These are phyloP conservation scores for Tachina fera DNA, from an alignment of 2,888 invertebrate species.

Conservation along the genomic window DNA sequence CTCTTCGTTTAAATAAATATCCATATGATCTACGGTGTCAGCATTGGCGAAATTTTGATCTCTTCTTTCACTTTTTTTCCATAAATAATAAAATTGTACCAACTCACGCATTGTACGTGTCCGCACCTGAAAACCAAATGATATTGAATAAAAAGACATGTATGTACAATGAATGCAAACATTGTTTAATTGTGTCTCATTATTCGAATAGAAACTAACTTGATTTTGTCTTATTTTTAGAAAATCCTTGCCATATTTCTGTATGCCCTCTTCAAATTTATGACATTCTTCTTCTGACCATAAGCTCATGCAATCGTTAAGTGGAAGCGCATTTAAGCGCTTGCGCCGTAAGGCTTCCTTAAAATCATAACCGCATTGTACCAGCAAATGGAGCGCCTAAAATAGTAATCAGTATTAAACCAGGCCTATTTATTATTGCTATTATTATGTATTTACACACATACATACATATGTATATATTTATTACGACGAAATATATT, in stretches of 20 bases:
- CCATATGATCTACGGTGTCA: conserved; percentile 82
- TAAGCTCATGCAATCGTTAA: conserved; percentile 89
- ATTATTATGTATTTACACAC: too few relatives aligned
- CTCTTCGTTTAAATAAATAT: conserved; percentile 80
- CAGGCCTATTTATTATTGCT: not conserved
- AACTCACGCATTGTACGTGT: conserved; percentile 98
- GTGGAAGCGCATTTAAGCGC: conserved; percentile 88
- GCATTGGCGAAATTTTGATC: conserved; percentile 85
- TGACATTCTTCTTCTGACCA: conserved; percentile 99
- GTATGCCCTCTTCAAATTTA: conserved; percentile 97
- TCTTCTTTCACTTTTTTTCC: conserved; percentile 99
- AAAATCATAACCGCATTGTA: conserved; percentile 97
- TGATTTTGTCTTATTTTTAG: conserved; percentile 96
- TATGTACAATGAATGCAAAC: not conserved
- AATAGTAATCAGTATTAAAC: not conserved
- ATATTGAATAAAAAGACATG: too few relatives aligned
- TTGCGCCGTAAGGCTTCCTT: conserved; percentile 94
- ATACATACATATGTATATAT: not conserved
- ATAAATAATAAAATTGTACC: conserved; percentile 97
- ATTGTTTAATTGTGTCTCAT: conserved; percentile 3
- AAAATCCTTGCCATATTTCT: conserved; percentile 98
- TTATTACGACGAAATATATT: not conserved
- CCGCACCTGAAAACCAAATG: conserved; percentile 84
- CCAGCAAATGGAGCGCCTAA: conserved; percentile 91
- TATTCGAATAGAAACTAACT: conserved; percentile 83